Base-by-base conservation (phyloP, 2,888 invertebrate genomes). In the Byasa hedistus region DNA sequence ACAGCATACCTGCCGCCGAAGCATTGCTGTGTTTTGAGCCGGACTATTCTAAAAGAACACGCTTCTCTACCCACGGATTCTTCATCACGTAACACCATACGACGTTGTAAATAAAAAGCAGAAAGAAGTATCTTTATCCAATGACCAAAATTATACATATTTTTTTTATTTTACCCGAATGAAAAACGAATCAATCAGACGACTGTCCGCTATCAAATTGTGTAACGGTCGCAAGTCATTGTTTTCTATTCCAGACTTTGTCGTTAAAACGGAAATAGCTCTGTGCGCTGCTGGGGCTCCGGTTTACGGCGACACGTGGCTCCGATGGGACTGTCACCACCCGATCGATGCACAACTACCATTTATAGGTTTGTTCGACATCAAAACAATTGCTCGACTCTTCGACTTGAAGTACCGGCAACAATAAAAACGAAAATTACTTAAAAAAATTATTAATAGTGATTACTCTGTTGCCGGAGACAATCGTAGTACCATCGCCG, bases 251-350 rank as follows among this genome's bases (percentile, higher is more conserved):
- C 76, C 79, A 76, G 80, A 76, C 76, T 75, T 77, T 83, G 85
- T 84, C 85, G 82, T 87, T 84, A 86, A 81, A 82, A 79, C 81
- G 73, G 75, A 84, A 86, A 86, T 86, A 86, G 82, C 79, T 72
- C 72, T 81, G 81, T 84, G 85, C 82, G 77, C 59, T 73, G 75
- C 72, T 69, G 66, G 73, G 75, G 77, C 39, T 39, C 39, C 81
- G 83, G 86, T 88, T 87, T 84, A 87, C 79, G 75, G 77, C 76
- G 87, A 88, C 89, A 89, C 80, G 86, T 89, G 89, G 39, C 85
- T 85, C 73, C 65, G 73, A 86, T 89, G 87, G 87, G 86, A 65
- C 27, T 57, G 59, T 39, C 69, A 69, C 69, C 70, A 59, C 27
- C 64, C 23, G 21, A 32, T n/a, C 59, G 64, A 68, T 65, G 61